Evolutionary conservation across 2,888 invertebrate species (phyloP).

Genomic region (Leptarthrus brevirostris): DNA sequence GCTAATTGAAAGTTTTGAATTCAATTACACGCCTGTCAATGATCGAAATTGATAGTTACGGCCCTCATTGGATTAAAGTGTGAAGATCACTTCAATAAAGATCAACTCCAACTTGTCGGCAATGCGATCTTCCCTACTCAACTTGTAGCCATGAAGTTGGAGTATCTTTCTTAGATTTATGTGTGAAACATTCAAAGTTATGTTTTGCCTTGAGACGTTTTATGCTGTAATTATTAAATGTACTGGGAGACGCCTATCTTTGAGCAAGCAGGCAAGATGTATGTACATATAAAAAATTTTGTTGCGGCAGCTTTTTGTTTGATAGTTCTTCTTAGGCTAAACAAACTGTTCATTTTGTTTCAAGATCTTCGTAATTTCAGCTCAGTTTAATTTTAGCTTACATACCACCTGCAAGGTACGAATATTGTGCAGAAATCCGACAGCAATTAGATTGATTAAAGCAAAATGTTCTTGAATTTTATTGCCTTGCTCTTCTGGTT

Average conservation of each 20-base stretch:
- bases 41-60: constrained; percentile 49
- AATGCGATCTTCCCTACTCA: constrained; percentile 12
- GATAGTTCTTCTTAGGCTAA: too few relatives aligned
- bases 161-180: constrained; percentile 25
- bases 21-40: constrained; percentile 51
- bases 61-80: constrained; percentile 44
- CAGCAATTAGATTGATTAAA: too few relatives aligned
- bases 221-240: constrained; percentile 34
- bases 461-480: too few relatives aligned
- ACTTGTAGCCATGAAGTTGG: neutral
- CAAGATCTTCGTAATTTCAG: too few relatives aligned
- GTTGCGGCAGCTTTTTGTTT: too few relatives aligned
- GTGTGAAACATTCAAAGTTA: constrained; percentile 42
- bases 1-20: constrained; percentile 52
- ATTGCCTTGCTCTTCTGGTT: too few relatives aligned
- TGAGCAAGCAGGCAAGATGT: too few relatives aligned
- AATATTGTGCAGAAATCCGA: too few relatives aligned
- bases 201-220: constrained; percentile 34
- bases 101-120: constrained; percentile 39
- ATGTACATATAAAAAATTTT: too few relatives aligned
- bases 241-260: neutral
- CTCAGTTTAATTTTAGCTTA: too few relatives aligned
- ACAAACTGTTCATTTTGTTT: too few relatives aligned
- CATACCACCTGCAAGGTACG: too few relatives aligned
- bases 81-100: constrained; percentile 47